These are phyloP conservation scores for Varecia variegata DNA, from an alignment of 2,797 vertebrate genomes.

Conservation along the genomic window DNA sequence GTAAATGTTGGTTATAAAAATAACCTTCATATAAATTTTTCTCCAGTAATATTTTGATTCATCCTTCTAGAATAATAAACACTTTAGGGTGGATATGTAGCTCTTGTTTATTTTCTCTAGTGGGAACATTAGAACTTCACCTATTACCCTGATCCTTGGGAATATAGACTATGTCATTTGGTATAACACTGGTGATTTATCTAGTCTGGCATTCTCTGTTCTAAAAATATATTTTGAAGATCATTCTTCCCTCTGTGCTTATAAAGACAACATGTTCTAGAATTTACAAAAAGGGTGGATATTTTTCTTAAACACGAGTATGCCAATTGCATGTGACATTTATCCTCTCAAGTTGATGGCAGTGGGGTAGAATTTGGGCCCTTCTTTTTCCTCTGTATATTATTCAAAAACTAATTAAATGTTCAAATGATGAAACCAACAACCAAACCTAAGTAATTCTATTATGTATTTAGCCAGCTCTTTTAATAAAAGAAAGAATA, in stretches of 20 bases:
- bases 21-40: neutral
- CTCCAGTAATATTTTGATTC: neutral
- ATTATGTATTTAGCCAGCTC: neutral
- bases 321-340: slow-evolving; percentile 52
- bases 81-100: neutral
- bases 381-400: slow-evolving; percentile 34
- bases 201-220: slow-evolving; percentile 48
- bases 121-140: neutral
- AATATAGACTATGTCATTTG: slow-evolving; percentile 34
- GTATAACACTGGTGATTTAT: slow-evolving; percentile 63
- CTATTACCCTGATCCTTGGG: neutral
- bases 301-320: slow-evolving; percentile 44
- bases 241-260: slow-evolving; percentile 50
- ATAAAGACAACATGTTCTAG: slow-evolving; percentile 42
- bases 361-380: slow-evolving; percentile 18
- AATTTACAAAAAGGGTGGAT: slow-evolving; percentile 62
- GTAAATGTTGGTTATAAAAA: neutral
- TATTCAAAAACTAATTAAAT: slow-evolving; percentile 51
- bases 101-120: neutral
- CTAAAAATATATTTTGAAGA: slow-evolving; percentile 65
- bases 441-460: neutral
- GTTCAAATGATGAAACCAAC: slow-evolving; percentile 40
- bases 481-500: neutral
- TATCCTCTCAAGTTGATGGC: slow-evolving; percentile 45
- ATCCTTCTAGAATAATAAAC: slow-evolving; percentile 11